phyloP scores from a whole-genome alignment of 1,140 invertebrate genomes.

The Aphelinus certus region DNA sequence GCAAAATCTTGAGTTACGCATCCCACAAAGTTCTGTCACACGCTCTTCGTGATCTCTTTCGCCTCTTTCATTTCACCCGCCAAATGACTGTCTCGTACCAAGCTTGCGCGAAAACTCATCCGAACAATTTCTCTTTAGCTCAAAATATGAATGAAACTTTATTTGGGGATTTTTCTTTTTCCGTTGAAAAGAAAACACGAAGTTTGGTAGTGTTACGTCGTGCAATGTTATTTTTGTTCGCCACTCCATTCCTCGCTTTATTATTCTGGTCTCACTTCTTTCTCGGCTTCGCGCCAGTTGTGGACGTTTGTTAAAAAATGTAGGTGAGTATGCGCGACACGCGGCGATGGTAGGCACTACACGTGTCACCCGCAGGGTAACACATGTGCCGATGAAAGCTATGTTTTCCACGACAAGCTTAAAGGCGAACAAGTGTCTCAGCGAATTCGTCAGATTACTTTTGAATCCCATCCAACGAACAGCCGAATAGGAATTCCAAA shows the following conservation, averaged over 20 bases:
- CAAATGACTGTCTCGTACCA: no score
- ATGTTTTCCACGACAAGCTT: neutral
- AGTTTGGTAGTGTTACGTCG: no score
- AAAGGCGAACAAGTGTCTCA: neutral
- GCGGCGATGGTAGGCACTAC: neutral
- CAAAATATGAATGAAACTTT: no score
- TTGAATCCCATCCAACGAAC: neutral
- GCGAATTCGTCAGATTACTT: slow-evolving; percentile 13
- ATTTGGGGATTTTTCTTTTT: no score
- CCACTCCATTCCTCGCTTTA: slow-evolving; percentile 1
- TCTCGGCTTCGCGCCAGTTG: slow-evolving; percentile 13
- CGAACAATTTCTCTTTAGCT: no score
- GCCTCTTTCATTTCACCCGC: no score
- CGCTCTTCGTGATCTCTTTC: no score
- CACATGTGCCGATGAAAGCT: slow-evolving; percentile 20
- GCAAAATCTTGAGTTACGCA: no score
- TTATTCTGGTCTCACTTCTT: slow-evolving; percentile 12
- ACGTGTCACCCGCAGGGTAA: slow-evolving; percentile 19
- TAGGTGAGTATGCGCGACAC: slow-evolving; percentile 15
- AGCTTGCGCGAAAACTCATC: no score
- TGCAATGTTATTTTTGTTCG: neutral
- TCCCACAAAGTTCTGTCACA: no score
- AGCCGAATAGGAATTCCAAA: no score
- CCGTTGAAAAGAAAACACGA: no score
- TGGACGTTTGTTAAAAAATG: slow-evolving; percentile 20